Base-by-base conservation (phyloP, 2,888 invertebrate species). In the Morpho helenor region DNA sequence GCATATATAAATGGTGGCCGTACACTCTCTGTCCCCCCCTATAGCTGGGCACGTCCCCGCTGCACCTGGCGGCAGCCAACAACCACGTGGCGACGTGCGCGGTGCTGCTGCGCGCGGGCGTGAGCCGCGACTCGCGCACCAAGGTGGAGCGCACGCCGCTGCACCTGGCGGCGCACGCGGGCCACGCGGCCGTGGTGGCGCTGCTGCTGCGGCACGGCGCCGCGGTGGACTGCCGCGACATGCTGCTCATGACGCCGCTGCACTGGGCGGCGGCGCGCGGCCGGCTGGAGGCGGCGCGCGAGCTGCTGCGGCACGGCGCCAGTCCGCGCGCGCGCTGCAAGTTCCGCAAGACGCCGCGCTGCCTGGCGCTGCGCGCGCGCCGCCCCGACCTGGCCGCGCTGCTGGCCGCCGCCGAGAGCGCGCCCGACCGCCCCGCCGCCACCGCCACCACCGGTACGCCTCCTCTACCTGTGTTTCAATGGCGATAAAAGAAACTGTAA, bases 211-310 rank as follows among this genome's bases (percentile, higher is more conserved):
- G 66, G 53, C 74, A 77, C 64, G 84, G 84, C 69, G 86, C 87
- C 31, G 66, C 63, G 7, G 70, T 68, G 7, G 81, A 83, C 77
- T 67, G 68, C 60, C 65, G 70, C 62, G 88, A 89, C 81, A 78
- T 87, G 84, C 77, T 88, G 71, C 79, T 75, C 68, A 88, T 87
- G 98, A 98, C 98, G 47, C 97, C 98, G 45, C 91, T 98, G 59
- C 98, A 98, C 88, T 98, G 98, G 98, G 97, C 98, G 7, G 95
- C 95, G 47, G 96, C 96, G 84, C 94, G 95, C 71, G 94, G 95
- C 0, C 95, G 97, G 84, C 80, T 91, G 44, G 69, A 10, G 7
- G 74, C 66, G 50, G 95, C 95, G 48, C 91, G 93, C 55, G 78
- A 93, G 63, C 89, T 98, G 65, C 80, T 98, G 52, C 92, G 93